Conservation (phyloP, 92 coral and sea anemone species). For the Blastomussa wellsi region DNA sequence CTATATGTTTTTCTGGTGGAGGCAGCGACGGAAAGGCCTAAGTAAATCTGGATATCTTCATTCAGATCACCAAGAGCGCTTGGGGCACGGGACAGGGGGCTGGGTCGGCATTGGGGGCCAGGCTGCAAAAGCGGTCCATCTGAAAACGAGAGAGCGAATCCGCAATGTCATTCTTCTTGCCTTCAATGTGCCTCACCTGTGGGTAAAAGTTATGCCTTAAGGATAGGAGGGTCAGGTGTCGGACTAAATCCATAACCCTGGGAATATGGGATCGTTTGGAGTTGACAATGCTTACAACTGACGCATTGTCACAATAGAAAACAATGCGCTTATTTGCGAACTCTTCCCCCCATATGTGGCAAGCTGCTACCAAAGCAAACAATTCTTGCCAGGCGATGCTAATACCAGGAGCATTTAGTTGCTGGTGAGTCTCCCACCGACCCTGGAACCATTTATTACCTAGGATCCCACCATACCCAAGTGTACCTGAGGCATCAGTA, state of each 20-base stretch:
- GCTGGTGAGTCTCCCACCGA: slow-evolving; percentile 55
- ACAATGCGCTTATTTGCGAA: too few species aligned
- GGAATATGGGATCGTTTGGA: slow-evolving; percentile 56
- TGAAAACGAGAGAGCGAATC: slow-evolving; percentile 67
- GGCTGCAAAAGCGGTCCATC: slow-evolving; percentile 52
- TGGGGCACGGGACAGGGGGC: slow-evolving; percentile 43
- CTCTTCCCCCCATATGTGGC: slow-evolving; percentile 55
- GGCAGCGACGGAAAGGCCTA: slow-evolving; percentile 44
- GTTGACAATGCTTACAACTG: slow-evolving; percentile 62
- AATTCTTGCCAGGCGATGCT: slow-evolving; percentile 75
- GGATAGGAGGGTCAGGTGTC: too few species aligned
- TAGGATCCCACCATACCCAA: slow-evolving; percentile 58
- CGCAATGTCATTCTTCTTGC: slow-evolving; percentile 58
- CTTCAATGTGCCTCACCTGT: slow-evolving; percentile 69
- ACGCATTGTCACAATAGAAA: slow-evolving; percentile 54
- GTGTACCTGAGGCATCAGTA: slow-evolving; percentile 75
- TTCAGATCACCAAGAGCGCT: slow-evolving; percentile 45
- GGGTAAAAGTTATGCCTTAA: too few species aligned
- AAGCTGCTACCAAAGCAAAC: slow-evolving; percentile 65
- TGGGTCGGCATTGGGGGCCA: slow-evolving; percentile 54
- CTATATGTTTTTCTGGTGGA: slow-evolving; percentile 55
- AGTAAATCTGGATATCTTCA: slow-evolving; percentile 48
- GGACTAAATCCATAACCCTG: slow-evolving; percentile 57
- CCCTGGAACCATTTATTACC: slow-evolving; percentile 72
- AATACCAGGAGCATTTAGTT: slow-evolving; percentile 50